phyloP scores from a whole-genome alignment of 1,140 invertebrate genomes.

The Colletes latitarsis region DNA sequence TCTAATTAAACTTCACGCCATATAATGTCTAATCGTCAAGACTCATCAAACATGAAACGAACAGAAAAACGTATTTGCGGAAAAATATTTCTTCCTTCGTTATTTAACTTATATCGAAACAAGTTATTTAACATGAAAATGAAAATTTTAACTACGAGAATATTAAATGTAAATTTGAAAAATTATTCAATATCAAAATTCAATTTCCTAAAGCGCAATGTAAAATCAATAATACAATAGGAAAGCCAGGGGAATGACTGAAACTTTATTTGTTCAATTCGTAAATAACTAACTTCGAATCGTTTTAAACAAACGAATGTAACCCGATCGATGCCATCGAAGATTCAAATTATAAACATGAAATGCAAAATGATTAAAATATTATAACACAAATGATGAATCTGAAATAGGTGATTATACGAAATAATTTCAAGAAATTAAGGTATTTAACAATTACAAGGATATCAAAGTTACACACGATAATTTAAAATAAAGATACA shows the following conservation, averaged over 20 bases:
- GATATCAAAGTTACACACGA: background rate
- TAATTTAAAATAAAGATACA: background rate
- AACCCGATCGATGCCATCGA: background rate
- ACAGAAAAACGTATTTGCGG: background rate
- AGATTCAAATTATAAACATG: background rate
- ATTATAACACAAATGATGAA: background rate
- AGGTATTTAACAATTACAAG: too few species aligned
- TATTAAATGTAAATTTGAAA: background rate
- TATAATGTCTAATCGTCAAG: background rate
- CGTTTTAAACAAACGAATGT: background rate
- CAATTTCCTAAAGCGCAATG: constrained; percentile 8
- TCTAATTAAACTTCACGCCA: background rate
- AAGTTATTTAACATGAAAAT: too few species aligned
- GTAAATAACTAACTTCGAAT: background rate
- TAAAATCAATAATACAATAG: constrained; percentile 37
- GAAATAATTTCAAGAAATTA: background rate
- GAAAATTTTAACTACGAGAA: background rate
- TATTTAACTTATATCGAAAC: background rate
- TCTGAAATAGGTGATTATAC: background rate
- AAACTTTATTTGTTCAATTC: background rate
- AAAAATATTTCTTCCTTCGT: background rate
- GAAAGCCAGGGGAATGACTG: background rate
- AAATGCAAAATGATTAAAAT: background rate
- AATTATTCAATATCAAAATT: background rate
- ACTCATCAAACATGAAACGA: background rate